A percentile compares a stretch with the other conserved stretches of the same genome.
Conservation (phyloP, 2,888 invertebrate genomes). For the Glyphotaelius pellucidus region DNA sequence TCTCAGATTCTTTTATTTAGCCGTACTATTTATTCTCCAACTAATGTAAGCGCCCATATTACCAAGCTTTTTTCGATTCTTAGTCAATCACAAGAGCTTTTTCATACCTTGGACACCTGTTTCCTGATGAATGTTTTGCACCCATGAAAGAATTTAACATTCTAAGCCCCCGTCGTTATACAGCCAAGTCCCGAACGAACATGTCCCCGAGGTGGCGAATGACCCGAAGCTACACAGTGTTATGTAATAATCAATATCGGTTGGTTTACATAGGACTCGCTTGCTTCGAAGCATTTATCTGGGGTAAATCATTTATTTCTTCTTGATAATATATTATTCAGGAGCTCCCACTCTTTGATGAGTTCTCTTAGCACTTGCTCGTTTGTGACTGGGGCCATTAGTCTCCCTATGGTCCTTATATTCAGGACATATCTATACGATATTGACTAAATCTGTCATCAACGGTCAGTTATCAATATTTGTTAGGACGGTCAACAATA, state of each 20-base stretch:
- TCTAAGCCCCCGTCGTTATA: background rate
- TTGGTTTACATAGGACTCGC: background rate
- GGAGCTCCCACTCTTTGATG: background rate
- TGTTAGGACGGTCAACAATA: no score
- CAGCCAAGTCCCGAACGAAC: background rate
- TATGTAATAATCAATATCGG: background rate
- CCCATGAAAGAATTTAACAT: background rate
- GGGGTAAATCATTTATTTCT: background rate
- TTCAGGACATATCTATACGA: no score
- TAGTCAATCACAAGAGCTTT: background rate
- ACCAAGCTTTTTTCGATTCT: no score
- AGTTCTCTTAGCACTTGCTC: background rate
- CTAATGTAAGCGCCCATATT: no score
- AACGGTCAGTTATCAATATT: no score
- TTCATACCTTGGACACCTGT: background rate
- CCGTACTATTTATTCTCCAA: no score
- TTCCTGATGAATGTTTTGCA: background rate
- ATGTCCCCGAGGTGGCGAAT: background rate
- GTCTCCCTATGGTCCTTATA: background rate
- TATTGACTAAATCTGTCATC: no score
- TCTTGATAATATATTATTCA: background rate
- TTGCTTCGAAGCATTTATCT: no score
- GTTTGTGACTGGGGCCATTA: background rate
- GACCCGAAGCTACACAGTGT: background rate
- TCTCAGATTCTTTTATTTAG: no score